Base-by-base conservation (phyloP, 23 tunicate genomes). In the Aplidium turbinatum region DNA sequence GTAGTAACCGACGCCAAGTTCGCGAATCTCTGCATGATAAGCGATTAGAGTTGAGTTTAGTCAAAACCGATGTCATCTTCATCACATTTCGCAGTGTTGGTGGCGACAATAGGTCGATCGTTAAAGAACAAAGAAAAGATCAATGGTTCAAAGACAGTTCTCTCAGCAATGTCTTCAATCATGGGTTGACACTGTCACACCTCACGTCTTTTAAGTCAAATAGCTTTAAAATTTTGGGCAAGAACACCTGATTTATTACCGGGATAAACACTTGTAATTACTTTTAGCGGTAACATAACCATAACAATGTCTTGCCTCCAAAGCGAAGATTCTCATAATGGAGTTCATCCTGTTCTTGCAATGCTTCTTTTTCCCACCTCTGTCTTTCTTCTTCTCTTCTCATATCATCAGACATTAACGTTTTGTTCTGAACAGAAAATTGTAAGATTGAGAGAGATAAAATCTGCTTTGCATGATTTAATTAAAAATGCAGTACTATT, bases 1-100 rank as follows among this genome's bases (percentile, higher is more conserved):
- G 73, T 70, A 94, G 51, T 94, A 94, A 31, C 99, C 99, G 25
- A 94, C 99, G 31, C 99, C 99, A 0, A 94, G 82, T 47, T 94
- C 99, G 5, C 99, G 85, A 36, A 71, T 60, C 70, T 94, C 99
- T 77, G 53, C 16, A 47, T n/a, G n/a, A n/a, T n/a, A n/a, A n/a
- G n/a, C n/a, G n/a, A n/a, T n/a, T n/a, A 9, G 16, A 42, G 16
- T 42, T 11, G 16, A 42, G 16, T 11, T 42, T 9, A 42, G 13
- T 9, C 50, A 42, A 16, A 42, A 9, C 13, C 11, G 50, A 42
- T 42, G 11, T 42, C 50, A 42, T 42, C 16, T 11, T 42, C 50
- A 42, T 42, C 50, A 16, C 16, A 42, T 16, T 16, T 42, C 16
- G 50, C 16, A 42, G 16, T 42, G 11, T 42, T 42, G 11, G 50